A percentile compares a stretch with the other conserved stretches of the same genome.
phyloP scores from a whole-genome alignment of 1,140 invertebrate species.

The Latrodectus geometricus region DNA sequence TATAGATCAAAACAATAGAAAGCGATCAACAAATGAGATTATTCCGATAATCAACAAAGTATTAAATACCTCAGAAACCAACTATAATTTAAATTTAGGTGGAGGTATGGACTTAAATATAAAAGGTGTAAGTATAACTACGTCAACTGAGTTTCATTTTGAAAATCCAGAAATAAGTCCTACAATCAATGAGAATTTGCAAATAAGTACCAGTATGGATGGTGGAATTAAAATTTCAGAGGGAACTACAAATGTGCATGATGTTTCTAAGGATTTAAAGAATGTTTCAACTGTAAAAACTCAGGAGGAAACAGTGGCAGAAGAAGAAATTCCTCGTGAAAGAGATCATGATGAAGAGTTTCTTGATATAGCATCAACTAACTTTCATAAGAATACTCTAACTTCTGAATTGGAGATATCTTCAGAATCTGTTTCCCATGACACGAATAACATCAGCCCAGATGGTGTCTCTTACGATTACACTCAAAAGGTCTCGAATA shows the following conservation, averaged over 20 bases:
- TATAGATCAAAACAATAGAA: no score
- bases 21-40: no score
- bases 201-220: neutral
- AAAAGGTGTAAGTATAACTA: neutral
- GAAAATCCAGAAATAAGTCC: neutral
- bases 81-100: no score
- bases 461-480: neutral
- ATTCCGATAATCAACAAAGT: no score
- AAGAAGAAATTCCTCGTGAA: neutral
- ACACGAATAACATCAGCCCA: neutral
- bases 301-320: neutral
- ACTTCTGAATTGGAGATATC: no score
- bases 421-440: neutral
- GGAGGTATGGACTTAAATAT: neutral
- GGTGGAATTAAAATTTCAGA: neutral
- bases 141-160: neutral
- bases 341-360: no score
- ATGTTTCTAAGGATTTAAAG: neutral
- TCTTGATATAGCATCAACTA: no score
- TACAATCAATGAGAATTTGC: neutral
- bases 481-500: neutral
- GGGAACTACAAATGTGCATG: neutral
- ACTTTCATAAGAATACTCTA: no score
- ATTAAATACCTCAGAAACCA: no score
- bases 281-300: neutral